Evolutionary conservation across 2,888 invertebrate species (phyloP).

Genomic region (Hydrotaea cyrtoneurina): DNA sequence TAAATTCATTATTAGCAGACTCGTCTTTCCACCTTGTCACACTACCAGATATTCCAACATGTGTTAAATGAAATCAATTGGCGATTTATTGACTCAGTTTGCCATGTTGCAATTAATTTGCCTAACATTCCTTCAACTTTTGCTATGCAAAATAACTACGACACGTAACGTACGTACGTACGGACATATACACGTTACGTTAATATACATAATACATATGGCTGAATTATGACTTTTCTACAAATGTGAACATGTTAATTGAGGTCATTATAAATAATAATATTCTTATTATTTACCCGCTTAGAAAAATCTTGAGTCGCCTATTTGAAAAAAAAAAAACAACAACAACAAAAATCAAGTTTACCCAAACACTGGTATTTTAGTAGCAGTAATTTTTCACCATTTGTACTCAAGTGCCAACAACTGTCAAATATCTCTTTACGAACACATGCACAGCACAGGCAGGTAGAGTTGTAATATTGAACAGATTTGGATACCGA

Average conservation of each 20-base stretch:
- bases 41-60: too few relatives aligned
- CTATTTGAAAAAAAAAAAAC: background rate
- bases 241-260: conserved; percentile 60
- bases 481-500: background rate
- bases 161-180: conserved; percentile 10
- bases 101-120: conserved; percentile 8
- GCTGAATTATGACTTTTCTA: conserved; percentile 45
- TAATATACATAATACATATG: background rate
- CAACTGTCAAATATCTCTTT: conserved; percentile 40
- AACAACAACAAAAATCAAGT: conserved; percentile 38
- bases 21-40: conserved; percentile 36
- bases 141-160: background rate
- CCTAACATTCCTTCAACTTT: conserved; percentile 10
- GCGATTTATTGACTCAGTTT: conserved; percentile 15
- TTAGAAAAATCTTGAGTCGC: conserved; percentile 7
- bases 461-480: too few relatives aligned
- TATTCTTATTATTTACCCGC: conserved; percentile 38
- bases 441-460: background rate
- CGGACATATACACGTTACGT: background rate
- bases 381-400: conserved; percentile 36
- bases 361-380: conserved; percentile 18
- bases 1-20: background rate
- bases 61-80: background rate
- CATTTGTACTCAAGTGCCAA: conserved; percentile 41
- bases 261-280: conserved; percentile 57